phyloP scores from a whole-genome alignment of 2,888 invertebrate genomes.

The Lasioglossum vierecki region DNA sequence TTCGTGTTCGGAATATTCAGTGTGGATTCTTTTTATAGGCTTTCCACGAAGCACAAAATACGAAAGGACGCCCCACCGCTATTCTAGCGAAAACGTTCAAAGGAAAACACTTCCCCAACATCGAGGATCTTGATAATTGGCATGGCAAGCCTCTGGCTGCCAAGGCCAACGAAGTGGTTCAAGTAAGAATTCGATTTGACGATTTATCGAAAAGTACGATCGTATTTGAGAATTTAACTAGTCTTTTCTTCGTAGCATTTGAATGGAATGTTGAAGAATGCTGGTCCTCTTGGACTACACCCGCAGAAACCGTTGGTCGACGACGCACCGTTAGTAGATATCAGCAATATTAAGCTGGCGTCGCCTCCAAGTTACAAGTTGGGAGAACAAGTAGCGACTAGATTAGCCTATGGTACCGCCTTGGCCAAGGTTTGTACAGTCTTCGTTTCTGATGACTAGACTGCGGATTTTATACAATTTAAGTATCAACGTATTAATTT shows the following conservation, averaged over 20 bases:
- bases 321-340: constrained; percentile 90
- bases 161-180: constrained; percentile 89
- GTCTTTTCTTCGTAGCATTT: constrained; percentile 85
- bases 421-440: constrained; percentile 91
- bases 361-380: constrained; percentile 93
- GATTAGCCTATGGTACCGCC: constrained; percentile 97
- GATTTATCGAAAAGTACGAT: background rate
- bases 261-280: constrained; percentile 88
- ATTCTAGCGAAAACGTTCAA: constrained; percentile 98
- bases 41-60: constrained; percentile 91
- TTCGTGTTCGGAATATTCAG: background rate
- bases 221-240: constrained; percentile 24
- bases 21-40: constrained; percentile 85
- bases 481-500: no score
- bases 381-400: constrained; percentile 93
- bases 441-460: background rate
- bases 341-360: constrained; percentile 89
- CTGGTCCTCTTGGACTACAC: constrained; percentile 87
- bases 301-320: constrained; percentile 88
- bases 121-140: constrained; percentile 98
- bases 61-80: constrained; percentile 94
- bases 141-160: constrained; percentile 98
- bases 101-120: constrained; percentile 94
- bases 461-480: no score
- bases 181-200: constrained; percentile 81